Evolutionary conservation across 2,888 invertebrate species (phyloP).

Genomic region (Xanthia icteritia): DNA sequence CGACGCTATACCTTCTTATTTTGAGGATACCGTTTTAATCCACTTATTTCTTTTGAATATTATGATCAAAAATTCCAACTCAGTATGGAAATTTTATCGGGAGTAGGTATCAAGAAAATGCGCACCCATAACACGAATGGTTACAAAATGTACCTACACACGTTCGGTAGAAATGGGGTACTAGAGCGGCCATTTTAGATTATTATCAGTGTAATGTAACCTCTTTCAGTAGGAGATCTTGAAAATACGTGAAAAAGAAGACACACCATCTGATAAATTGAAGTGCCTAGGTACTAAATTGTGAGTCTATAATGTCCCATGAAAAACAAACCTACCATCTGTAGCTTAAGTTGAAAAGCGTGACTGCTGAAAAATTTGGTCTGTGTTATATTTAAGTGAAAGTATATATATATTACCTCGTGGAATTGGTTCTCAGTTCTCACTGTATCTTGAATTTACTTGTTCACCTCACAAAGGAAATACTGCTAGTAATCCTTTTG

Average conservation of each 20-base stretch:
- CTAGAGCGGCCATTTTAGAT: conserved; percentile 36
- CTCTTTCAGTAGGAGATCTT: neutral
- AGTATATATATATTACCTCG: conserved; percentile 1
- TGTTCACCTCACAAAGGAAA: conserved; percentile 2
- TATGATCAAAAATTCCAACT: conserved; percentile 5
- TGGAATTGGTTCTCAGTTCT: neutral
- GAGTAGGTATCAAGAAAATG: conserved; percentile 15
- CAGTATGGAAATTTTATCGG: conserved; percentile 32
- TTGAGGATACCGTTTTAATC: neutral
- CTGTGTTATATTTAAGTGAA: too few species aligned
- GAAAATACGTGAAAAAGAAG: conserved; percentile 6
- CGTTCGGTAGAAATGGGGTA: conserved; percentile 31
- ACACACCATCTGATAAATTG: neutral
- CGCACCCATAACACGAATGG: conserved; percentile 20
- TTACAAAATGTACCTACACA: conserved; percentile 36
- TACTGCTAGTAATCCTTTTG: neutral
- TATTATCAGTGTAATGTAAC: conserved; percentile 34
- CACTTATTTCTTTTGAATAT: conserved; percentile 2
- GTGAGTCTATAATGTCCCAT: too few species aligned
- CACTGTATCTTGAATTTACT: neutral
- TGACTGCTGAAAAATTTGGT: too few species aligned
- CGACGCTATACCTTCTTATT: neutral
- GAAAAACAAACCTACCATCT: neutral
- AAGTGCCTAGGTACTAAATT: neutral
- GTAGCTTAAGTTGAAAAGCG: neutral